These are phyloP conservation scores for Antennarius maculatus DNA, from an alignment of 2,797 vertebrate genomes.

Conservation along the genomic window DNA sequence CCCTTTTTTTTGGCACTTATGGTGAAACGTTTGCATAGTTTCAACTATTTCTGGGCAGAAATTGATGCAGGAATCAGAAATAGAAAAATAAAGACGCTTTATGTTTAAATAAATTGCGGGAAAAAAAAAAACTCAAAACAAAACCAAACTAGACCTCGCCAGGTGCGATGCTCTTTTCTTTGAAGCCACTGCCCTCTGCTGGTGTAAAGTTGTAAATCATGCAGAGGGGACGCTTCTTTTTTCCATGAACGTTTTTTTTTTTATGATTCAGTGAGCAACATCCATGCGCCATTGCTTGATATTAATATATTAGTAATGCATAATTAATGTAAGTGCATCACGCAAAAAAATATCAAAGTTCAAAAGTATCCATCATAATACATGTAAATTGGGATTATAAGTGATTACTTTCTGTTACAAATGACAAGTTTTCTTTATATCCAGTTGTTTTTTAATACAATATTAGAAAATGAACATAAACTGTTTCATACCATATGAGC, in stretches of 20 bases:
- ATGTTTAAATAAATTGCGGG: not conserved
- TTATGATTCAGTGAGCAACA: not conserved
- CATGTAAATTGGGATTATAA: not conserved
- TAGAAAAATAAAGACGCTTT: not conserved
- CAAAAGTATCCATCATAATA: not conserved
- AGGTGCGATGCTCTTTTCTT: slow-evolving; percentile 24
- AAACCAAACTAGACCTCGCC: not conserved
- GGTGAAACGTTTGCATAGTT: not conserved
- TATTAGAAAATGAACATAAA: not conserved
- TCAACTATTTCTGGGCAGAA: not conserved
- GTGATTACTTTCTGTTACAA: not conserved
- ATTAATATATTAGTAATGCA: not conserved
- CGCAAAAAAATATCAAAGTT: too few species aligned
- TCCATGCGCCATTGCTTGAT: not conserved
- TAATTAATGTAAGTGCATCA: not conserved
- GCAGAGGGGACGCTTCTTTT: not conserved
- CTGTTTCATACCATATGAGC: not conserved
- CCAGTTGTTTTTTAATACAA: not conserved
- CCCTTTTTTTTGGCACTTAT: slow-evolving; percentile 6
- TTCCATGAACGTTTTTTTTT: not conserved
- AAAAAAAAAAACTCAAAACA: rapidly evolving
- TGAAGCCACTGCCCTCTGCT: slow-evolving; percentile 71
- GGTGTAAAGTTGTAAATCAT: slow-evolving; percentile 20
- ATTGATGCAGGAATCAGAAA: not conserved
- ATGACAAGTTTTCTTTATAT: not conserved